Evolutionary conservation across 1,140 invertebrate species (phyloP), one percentile per base, ranked within the genome.

Genomic region (Sitobion miscanthi): DNA sequence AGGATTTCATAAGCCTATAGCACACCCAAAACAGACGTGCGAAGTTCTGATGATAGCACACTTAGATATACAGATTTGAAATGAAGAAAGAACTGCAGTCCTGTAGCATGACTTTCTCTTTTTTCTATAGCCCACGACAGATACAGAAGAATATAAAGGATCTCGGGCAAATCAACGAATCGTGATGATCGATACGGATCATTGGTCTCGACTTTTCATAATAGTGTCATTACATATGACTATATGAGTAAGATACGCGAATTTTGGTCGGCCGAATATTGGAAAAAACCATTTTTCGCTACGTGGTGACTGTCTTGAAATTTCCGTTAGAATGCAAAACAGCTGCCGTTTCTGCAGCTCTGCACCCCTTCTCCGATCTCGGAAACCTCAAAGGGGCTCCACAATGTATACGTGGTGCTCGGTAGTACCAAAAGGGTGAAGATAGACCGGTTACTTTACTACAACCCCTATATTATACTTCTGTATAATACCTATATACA

Each of bases 171-270:
- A 93, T 93, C 91, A 93, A 93, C 82, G 82, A 57, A 83, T 93
- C 91, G 91, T 93, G 91, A 93, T 93, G 82, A 93, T 93, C 91
- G 91, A 93, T 93, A 93, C 86, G 52, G 82, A 93, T 93, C 91
- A 57, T 30, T 83, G 82, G 91, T 93, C 77, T 52, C 82, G 91
- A 85, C 91, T 93, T 30, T 86, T 93, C 91, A 57, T 86, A 85
- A 93, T n/a, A 85, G 91, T 93, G 91, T 93, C 91, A 85, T 86
- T 93, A 93, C 35, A 45, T 42, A 54, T 38, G 38, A 85, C 8
- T 21, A 11, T 42, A 54, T 38, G 82, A 85, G 30, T 9, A 83
- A 0, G 49, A 49, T 82, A 82, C 25, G 62, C 45, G n/a, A 54
- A 89, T 49, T 42, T 42, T 89, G 87, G 87, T 89, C 30, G 52